Percentiles rank a stretch among this genome's conserved stretches.
phyloP scores from a whole-genome alignment of 2,797 vertebrate genomes.

The Thunnus albacares region DNA sequence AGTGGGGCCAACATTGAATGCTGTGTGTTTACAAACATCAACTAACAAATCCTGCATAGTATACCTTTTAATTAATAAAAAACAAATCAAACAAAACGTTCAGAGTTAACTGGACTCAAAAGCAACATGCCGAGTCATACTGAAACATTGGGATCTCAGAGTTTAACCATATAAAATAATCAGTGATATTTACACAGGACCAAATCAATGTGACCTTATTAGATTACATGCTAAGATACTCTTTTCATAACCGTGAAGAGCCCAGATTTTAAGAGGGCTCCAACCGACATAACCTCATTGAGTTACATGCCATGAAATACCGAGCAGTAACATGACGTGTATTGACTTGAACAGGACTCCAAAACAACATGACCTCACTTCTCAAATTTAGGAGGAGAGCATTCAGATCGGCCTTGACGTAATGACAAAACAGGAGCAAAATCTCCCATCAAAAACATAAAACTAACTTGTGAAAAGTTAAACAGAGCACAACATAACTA shows the following conservation, averaged over 20 bases:
- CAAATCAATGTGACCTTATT: constrained; percentile 4
- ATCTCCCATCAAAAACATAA: not conserved
- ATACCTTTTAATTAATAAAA: too few relatives aligned
- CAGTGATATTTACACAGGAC: not conserved
- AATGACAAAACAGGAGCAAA: constrained; percentile 30
- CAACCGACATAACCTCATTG: constrained; percentile 5
- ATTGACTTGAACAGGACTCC: constrained; percentile 29
- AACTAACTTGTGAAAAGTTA: not conserved
- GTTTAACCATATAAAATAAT: not conserved
- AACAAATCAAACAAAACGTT: not conserved
- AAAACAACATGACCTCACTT: constrained; percentile 40
- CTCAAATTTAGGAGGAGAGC: not conserved
- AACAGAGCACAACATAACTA: not conserved
- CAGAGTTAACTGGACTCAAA: not conserved
- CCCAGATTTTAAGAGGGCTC: constrained; percentile 4
- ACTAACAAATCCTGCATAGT: too few relatives aligned
- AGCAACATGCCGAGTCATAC: not conserved
- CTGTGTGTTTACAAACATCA: too few relatives aligned
- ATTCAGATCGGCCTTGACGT: constrained; percentile 21
- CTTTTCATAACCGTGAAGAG: not conserved
- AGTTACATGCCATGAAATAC: not conserved
- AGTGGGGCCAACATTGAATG: too few relatives aligned
- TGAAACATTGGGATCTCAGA: constrained; percentile 11
- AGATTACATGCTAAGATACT: constrained; percentile 1
- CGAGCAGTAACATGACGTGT: constrained; percentile 10